Evolutionary conservation across 1,140 invertebrate species (phyloP).

Genomic region (Drosophila ficusphila): DNA sequence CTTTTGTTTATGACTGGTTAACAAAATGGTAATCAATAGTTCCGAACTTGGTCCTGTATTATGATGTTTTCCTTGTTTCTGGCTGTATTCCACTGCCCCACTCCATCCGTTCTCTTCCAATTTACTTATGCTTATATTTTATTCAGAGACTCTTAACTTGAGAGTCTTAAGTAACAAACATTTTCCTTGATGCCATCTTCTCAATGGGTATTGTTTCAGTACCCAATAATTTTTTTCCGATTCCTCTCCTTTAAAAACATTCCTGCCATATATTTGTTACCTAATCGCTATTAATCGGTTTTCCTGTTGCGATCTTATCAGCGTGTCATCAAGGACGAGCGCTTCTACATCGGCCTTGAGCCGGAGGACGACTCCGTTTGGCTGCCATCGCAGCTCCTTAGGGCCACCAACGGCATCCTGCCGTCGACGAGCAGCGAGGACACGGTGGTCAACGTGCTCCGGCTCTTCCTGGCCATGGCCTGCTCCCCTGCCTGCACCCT

Average conservation of each 20-base stretch:
- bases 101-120: background rate
- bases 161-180: too few relatives aligned
- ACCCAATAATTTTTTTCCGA: too few relatives aligned
- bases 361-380: constrained; percentile 95
- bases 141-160: too few relatives aligned
- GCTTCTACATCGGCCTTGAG: constrained; percentile 95
- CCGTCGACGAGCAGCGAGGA: constrained; percentile 91
- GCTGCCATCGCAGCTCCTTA: constrained; percentile 94
- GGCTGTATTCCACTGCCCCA: background rate
- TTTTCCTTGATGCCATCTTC: too few relatives aligned
- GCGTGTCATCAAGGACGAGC: constrained; percentile 95
- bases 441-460: constrained; percentile 85
- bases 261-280: background rate
- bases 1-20: constrained; percentile 34
- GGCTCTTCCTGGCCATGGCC: constrained; percentile 91
- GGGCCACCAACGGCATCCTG: constrained; percentile 91
- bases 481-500: constrained; percentile 92
- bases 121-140: background rate
- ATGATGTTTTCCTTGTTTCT: background rate
- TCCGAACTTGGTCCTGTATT: constrained; percentile 3
- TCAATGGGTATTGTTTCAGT: too few relatives aligned
- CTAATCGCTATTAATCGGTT: background rate
- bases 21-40: constrained; percentile 40
- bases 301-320: constrained; percentile 76
- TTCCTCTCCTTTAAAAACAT: too few relatives aligned